Evolutionary conservation across 2,797 vertebrate species (phyloP), one percentile per base, ranked within the genome.

Genomic region (Cyclura pinguis): DNA sequence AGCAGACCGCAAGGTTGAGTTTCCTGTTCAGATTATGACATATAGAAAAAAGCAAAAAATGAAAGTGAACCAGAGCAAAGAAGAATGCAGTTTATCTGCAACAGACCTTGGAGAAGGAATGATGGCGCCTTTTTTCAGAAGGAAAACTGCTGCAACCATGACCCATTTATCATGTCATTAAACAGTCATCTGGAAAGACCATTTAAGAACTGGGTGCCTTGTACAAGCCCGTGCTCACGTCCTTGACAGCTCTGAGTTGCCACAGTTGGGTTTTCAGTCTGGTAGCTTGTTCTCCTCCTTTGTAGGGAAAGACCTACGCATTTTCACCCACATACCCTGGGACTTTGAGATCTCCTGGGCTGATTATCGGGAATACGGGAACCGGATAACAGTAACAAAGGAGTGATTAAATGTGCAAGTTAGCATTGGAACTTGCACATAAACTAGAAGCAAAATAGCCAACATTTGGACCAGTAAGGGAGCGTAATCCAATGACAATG

Each of bases 1-100:
- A 1, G 10, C 62, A 1, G 14, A 1, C 57, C 78, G 76, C 0
- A 0, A 2, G 16, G 1, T 13, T 0, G 76, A 7, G 72, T 3
- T 52, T 32, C 80, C 38, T 22, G 47, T 69, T 88, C 47, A 42
- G 47, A 85, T 22, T 59, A 69, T 62, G 50, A 24, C 4, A 74
- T 55, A 62, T 72, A 77, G 69, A 84, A 14, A 80, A 64, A 42
- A 78, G 88, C 80, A 16, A 89, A 69, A 18, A 82, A 38, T 4
- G 47, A 38, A 29, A 55, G 20, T 6, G 32, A 52, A 47, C 6
- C n/a, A 50, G 57, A 52, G 55, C 50, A 73, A 42, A 35, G 3
- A 9, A 16, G 9, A 27, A n/a, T 22, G 38, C 6, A 7, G 5
- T 24, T 50, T 50, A n/a, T n/a, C 5, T 4, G 12, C 12, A 35